Base-by-base conservation (phyloP, 2,113 vertebrate species). In the Corydoras maculifer region DNA sequence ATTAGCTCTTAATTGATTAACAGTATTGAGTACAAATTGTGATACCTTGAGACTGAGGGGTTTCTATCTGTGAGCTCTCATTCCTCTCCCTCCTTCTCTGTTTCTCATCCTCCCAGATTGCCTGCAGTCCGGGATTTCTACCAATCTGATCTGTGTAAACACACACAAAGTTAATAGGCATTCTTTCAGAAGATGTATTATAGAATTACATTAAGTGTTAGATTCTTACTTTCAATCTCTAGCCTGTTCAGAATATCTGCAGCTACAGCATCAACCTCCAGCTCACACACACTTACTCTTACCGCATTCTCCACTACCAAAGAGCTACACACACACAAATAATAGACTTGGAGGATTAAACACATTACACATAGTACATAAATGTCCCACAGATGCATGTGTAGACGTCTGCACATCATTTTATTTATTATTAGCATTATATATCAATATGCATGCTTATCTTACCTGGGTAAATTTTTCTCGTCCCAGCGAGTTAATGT, bases 81-180 rank as follows among this genome's bases (percentile, higher is more conserved):
- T 91, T 90, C 83, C 89, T 93, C 74, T 93, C 88, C 78, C 92
- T 90, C 78, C 94, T 89, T 49, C 97, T 89, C 81, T 93, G 94
- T 81, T 94, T 98, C 86, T 99, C 97, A 72, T 98, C 97, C 83
- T 99, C 96, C 97, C 97, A 99, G 85, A 99, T 98, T 69, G 91
- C 92, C 79, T 95, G 95, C 15, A 99, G 89, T 29, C 97, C 97
- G 14, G 97, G 97, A 77, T 99, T 98, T 81, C 86, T 91, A 77
- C 93, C 95, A 77, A 96, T 92, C 83, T 97, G 94, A 91, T 85
- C 97, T 99, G 82, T 71, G 9, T 32, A 55, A 30, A 66, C 72
- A 9, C 30, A 73, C 62, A 76, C 51, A 54, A 25, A 25, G 57
- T 49, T 62, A 49, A 54, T 6, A 63, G n/a, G 57, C 7, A 65